phyloP scores from a whole-genome alignment of 2,888 invertebrate genomes.

The Lasioglossum villosulum region DNA sequence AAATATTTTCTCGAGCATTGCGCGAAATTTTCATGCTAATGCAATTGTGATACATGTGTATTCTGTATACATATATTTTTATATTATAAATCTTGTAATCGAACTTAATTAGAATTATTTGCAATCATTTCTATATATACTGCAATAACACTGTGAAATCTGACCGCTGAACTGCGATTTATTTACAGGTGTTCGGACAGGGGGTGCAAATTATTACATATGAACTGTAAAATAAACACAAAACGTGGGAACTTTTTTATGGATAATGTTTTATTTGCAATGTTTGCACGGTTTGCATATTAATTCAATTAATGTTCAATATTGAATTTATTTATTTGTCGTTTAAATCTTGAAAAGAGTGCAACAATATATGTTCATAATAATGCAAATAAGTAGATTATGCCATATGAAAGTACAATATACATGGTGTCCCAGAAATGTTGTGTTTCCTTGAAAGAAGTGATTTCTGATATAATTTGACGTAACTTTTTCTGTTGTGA shows the following conservation, averaged over 20 bases:
- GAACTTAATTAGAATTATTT: conserved; percentile 21
- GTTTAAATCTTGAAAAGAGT: background rate
- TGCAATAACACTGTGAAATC: conserved; percentile 1
- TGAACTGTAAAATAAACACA: background rate
- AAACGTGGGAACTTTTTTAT: background rate
- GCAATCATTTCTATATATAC: conserved; percentile 3
- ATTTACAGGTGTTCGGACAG: background rate
- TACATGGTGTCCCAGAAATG: no score
- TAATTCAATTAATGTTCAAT: background rate
- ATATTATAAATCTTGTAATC: conserved; percentile 15
- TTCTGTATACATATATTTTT: conserved; percentile 29
- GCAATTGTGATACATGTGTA: conserved; percentile 6
- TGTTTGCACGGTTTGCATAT: background rate
- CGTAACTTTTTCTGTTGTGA: no score
- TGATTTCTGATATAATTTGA: no score
- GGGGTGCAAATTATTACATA: background rate
- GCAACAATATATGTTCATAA: no score
- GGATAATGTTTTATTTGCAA: background rate
- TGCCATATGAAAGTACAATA: background rate
- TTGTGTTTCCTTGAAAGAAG: no score
- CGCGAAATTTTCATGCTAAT: background rate
- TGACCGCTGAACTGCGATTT: no score
- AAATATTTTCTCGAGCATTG: conserved; percentile 10
- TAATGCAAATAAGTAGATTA: background rate
- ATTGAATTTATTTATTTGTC: background rate